Base-by-base conservation (phyloP, 1,140 invertebrate genomes). In the Brachionus sp. region DNA sequence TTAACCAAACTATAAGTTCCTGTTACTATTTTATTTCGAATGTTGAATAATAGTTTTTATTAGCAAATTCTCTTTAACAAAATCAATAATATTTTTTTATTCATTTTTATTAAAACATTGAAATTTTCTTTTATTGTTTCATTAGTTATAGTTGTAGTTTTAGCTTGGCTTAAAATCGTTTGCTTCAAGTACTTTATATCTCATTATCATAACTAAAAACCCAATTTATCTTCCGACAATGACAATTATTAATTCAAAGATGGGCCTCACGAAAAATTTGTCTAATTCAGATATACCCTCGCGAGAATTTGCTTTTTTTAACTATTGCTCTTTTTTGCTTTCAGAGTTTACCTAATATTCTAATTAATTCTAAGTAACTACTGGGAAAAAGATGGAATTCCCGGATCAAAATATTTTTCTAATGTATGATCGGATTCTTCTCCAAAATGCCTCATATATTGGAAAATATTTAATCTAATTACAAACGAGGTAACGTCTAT, bases 61-160 rank as follows among this genome's bases (percentile, higher is more conserved):
- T 39, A 39, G 39, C 33, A 70, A 70, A 70, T 39, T 37, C 29
- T 68, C 0, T 39, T 70, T 70, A 37, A 9, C 37, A 70, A 70
- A 70, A 70, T 70, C 66, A 70, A 70, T 70, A 70, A 70, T 39
- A 70, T 70, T 70, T 68, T 70, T 70, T 66, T n/a, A 33, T 66
- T 33, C 25, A 33, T 66, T 66, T 70, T 70, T 6, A 70, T 42
- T 70, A 39, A 70, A 70, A 70, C n/a, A 70, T 70, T 16, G 16
- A 70, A 70, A 70, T 70, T 37, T 70, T 35, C 33, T 4, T 70
- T 70, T 70, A 70, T 70, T 70, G 66, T 70, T 70, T 70, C 66
- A 70, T 70, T 70, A 70, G 66, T 70, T 57, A 19, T 70, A 70
- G 66, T 70, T 70, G 66, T 70, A 70, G 37, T 68, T 68, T 50